Evolutionary conservation across 2,888 invertebrate species (phyloP).

Genomic region (Dicyrtomina minuta): DNA sequence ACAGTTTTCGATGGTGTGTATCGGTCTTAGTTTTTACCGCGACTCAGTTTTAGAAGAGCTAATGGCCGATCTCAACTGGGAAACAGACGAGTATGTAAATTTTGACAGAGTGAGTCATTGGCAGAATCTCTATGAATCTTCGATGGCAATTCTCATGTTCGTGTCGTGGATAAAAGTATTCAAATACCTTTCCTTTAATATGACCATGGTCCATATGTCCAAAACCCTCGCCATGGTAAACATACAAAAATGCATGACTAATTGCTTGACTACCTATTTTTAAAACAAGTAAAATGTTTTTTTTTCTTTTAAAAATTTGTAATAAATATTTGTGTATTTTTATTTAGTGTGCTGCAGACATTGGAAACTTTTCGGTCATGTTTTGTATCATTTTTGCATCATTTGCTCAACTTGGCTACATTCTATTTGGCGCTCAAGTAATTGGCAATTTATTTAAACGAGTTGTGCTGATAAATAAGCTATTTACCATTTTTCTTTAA

Average conservation of each 20-base stretch:
- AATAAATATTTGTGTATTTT: neutral
- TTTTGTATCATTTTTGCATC: conserved; percentile 76
- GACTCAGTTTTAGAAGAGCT: conserved; percentile 57
- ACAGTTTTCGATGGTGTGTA: conserved; percentile 59
- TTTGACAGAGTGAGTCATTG: conserved; percentile 65
- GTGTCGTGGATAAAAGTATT: conserved; percentile 73
- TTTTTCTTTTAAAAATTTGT: too few relatives aligned
- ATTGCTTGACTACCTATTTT: too few relatives aligned
- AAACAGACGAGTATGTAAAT: conserved; percentile 59
- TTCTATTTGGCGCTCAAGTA: conserved; percentile 73
- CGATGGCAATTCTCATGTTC: conserved; percentile 66
- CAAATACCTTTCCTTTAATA: conserved; percentile 75
- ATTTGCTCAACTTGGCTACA: conserved; percentile 71
- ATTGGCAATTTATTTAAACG: too few relatives aligned
- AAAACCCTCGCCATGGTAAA: conserved; percentile 66
- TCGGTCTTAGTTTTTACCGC: conserved; percentile 60
- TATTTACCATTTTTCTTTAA: too few relatives aligned
- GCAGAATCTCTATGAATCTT: conserved; percentile 63
- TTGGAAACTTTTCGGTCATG: conserved; percentile 73
- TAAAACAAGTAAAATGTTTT: too few relatives aligned
- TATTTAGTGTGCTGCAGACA: conserved; percentile 66
- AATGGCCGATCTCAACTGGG: conserved; percentile 51
- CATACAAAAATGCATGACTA: too few relatives aligned
- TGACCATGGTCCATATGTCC: conserved; percentile 72
- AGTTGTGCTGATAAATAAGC: too few relatives aligned